Conservation (phyloP, 2,797 vertebrate genomes). For the Smutsia temminckii region DNA sequence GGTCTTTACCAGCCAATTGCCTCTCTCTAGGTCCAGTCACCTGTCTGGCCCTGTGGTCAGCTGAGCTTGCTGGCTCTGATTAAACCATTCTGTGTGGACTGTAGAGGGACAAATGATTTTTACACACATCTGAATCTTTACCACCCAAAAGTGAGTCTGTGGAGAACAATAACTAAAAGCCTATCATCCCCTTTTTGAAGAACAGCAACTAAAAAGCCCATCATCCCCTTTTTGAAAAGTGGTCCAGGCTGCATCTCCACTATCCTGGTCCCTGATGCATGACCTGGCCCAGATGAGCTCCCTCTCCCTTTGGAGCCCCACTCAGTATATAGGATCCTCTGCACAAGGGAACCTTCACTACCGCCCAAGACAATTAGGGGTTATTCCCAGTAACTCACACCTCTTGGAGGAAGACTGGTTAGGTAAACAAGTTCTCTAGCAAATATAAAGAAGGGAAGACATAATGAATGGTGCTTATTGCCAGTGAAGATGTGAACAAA, state of each 20-base stretch:
- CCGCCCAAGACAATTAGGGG: neutral
- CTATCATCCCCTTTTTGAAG: no score
- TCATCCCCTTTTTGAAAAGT: rapidly evolving
- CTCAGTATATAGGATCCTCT: neutral
- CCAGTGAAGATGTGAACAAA: neutral
- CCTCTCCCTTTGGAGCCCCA: neutral
- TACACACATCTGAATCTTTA: neutral
- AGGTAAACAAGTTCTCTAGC: neutral
- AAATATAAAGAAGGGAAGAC: neutral
- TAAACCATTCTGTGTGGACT: neutral
- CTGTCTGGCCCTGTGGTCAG: neutral
- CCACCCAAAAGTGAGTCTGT: neutral
- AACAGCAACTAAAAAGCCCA: neutral
- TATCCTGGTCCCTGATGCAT: neutral
- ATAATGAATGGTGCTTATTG: neutral
- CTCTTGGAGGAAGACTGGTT: neutral
- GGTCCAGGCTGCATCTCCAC: neutral
- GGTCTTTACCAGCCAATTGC: rapidly evolving
- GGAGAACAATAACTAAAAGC: neutral
- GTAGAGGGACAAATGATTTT: rapidly evolving
- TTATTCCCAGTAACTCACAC: rapidly evolving
- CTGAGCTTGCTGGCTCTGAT: neutral
- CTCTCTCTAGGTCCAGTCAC: neutral
- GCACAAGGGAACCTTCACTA: neutral
- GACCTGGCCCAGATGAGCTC: rapidly evolving